phyloP scores from a whole-genome alignment of 2,888 invertebrate species.

The Chloromyia formosa region DNA sequence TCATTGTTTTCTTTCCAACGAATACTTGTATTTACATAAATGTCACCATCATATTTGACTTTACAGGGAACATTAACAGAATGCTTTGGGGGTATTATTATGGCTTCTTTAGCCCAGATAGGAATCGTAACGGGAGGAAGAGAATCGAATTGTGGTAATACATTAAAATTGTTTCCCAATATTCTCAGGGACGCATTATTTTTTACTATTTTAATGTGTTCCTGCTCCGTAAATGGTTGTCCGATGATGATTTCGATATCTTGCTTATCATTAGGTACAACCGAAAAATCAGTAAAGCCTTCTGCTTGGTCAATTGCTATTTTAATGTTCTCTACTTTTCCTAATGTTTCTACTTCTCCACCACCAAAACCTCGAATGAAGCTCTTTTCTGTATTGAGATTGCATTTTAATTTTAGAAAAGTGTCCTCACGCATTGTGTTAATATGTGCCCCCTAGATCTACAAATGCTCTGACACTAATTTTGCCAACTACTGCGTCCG shows the following conservation, averaged over 20 bases:
- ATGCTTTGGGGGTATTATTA: conserved; percentile 5
- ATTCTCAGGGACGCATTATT: not conserved
- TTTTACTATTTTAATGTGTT: not conserved
- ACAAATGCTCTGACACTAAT: too few species aligned
- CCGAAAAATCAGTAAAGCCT: not conserved
- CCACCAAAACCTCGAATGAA: not conserved
- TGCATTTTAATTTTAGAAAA: too few species aligned
- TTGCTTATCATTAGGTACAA: not conserved
- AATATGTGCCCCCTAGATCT: too few species aligned
- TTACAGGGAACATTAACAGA: not conserved
- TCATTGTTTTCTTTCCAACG: not conserved
- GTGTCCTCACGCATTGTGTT: too few species aligned
- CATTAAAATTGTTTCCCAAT: not conserved
- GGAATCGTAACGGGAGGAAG: not conserved
- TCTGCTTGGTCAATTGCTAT: not conserved
- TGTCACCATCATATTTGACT: not conserved
- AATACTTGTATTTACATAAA: not conserved
- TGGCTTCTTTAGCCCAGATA: conserved; percentile 6
- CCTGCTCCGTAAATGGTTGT: not conserved
- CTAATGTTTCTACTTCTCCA: not conserved
- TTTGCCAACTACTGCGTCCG: too few species aligned
- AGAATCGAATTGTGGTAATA: not conserved
- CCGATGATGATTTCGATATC: not conserved
- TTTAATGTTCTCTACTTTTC: not conserved
- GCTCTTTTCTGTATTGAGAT: too few species aligned